These are phyloP conservation scores for Caenorhabditis wallacei DNA, from an alignment of 2,888 invertebrate species.

Conservation along the genomic window DNA sequence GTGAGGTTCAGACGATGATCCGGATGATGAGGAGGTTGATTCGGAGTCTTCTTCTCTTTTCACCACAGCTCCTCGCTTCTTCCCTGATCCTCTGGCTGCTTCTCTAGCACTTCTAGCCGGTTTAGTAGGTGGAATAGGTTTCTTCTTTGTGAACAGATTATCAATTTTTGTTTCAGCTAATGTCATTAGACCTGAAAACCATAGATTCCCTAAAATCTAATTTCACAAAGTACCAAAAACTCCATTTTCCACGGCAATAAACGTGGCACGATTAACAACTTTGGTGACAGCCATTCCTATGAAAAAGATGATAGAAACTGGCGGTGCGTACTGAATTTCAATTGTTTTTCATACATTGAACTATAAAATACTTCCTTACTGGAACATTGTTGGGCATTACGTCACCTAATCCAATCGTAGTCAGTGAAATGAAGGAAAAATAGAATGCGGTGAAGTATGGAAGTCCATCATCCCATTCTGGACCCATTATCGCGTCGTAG, in stretches of 20 bases:
- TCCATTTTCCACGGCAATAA: constrained; percentile 73
- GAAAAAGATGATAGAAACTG: constrained; percentile 71
- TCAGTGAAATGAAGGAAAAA: constrained; percentile 73
- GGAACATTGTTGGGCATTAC: constrained; percentile 76
- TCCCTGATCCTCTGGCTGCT: background rate
- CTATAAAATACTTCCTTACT: constrained; percentile 49
- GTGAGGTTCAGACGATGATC: background rate
- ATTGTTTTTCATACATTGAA: background rate
- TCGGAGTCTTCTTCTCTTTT: background rate
- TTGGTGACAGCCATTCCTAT: constrained; percentile 74
- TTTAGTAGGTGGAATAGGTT: background rate
- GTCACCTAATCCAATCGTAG: constrained; percentile 76
- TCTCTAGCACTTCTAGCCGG: no score
- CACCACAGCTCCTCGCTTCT: background rate
- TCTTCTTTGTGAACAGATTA: background rate
- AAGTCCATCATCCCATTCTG: constrained; percentile 61
- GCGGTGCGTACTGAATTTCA: constrained; percentile 59
- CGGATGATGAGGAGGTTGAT: background rate
- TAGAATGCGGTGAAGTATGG: constrained; percentile 69
- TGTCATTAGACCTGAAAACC: constrained; percentile 53
- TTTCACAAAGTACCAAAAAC: constrained; percentile 72
- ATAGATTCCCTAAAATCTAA: background rate
- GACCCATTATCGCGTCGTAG: constrained; percentile 65
- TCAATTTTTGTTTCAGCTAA: constrained; percentile 51
- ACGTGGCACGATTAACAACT: constrained; percentile 75